Percentiles rank a stretch among this genome's conserved stretches.
These are phyloP conservation scores for Circaetus cinerascens DNA, from an alignment of 2,113 vertebrate genomes.

Conservation along the genomic window DNA sequence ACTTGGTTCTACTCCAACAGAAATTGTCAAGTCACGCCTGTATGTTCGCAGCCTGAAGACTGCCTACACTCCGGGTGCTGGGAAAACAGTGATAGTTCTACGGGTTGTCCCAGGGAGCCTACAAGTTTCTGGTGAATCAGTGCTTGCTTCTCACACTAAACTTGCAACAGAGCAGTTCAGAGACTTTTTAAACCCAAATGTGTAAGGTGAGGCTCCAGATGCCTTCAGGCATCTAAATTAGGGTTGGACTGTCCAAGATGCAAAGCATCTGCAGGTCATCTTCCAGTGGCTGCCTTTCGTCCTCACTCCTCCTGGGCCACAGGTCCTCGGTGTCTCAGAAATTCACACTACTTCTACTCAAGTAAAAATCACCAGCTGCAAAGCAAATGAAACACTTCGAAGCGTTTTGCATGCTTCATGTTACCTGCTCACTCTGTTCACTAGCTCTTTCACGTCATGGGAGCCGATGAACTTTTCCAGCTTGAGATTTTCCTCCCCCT, in stretches of 20 bases:
- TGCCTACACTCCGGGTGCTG: background rate
- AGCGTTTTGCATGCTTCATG: background rate
- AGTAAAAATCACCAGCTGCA: background rate
- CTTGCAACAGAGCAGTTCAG: background rate
- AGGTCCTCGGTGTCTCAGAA: background rate
- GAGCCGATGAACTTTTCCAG: background rate
- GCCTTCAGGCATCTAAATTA: background rate
- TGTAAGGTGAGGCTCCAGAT: background rate
- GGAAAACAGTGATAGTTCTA: background rate
- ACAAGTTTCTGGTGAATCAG: background rate
- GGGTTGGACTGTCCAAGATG: background rate
- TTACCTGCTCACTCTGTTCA: background rate
- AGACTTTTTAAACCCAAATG: background rate
- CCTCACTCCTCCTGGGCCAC: background rate
- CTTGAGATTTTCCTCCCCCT: background rate
- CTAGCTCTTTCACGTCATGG: background rate
- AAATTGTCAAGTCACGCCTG: background rate
- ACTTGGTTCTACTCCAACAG: background rate
- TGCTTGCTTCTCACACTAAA: background rate
- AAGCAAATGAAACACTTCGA: background rate
- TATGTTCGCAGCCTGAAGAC: background rate
- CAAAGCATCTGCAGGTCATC: background rate
- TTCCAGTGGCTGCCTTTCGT: background rate
- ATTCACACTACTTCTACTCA: background rate
- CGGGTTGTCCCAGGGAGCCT: background rate